These are phyloP conservation scores for Drosophila basisetae DNA, from an alignment of 2,888 invertebrate species.

Conservation along the genomic window DNA sequence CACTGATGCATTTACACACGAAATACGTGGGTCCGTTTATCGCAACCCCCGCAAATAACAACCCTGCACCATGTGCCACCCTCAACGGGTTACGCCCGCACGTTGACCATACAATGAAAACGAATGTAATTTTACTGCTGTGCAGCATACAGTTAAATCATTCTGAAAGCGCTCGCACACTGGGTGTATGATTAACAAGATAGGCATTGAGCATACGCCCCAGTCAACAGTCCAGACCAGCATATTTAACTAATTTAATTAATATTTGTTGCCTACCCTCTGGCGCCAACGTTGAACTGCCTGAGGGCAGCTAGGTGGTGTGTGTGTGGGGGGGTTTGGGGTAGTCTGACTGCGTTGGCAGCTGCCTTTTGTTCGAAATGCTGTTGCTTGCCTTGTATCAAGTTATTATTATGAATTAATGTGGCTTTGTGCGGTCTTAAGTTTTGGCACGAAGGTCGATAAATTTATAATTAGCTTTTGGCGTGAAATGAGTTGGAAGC, in stretches of 20 bases:
- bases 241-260: slow-evolving; percentile 66
- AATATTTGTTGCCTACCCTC: slow-evolving; percentile 49
- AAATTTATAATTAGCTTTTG: slow-evolving; percentile 72
- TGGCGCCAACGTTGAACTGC: slow-evolving; percentile 11
- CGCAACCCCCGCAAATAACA: neutral
- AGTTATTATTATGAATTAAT: slow-evolving; percentile 73
- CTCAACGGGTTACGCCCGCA: neutral
- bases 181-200: slow-evolving; percentile 49
- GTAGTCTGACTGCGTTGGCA: neutral
- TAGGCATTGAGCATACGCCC: slow-evolving; percentile 35
- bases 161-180: neutral
- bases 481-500: slow-evolving; percentile 56
- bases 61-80: neutral
- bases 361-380: neutral
- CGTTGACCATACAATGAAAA: slow-evolving; percentile 21
- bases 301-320: neutral
- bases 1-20: slow-evolving; percentile 56
- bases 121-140: slow-evolving; percentile 27
- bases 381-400: slow-evolving; percentile 48
- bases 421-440: slow-evolving; percentile 59
- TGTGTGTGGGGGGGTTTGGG: neutral
- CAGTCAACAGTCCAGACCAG: slow-evolving; percentile 15
- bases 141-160: slow-evolving; percentile 12
- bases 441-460: slow-evolving; percentile 65
- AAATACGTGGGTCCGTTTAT: slow-evolving; percentile 9